Conservation (phyloP, 2,797 vertebrate genomes). For the Vireo griseus region DNA sequence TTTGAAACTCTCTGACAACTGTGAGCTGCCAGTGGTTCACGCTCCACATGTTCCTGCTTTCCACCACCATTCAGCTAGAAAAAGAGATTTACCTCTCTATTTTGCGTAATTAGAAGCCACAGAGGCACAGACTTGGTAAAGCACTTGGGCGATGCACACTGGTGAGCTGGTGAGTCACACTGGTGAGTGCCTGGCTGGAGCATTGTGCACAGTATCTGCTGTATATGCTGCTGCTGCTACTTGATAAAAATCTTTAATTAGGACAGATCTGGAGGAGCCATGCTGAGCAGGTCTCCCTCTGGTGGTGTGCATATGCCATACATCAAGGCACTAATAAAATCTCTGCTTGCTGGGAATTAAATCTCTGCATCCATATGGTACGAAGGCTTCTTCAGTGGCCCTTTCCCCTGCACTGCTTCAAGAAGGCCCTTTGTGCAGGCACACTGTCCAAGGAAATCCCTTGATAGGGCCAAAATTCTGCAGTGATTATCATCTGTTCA, state of each 20-base stretch:
- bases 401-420: neutral
- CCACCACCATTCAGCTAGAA: neutral
- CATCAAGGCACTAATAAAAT: rapidly evolving
- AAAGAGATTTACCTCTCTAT: neutral
- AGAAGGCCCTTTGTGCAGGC: neutral
- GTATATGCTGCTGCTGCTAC: rapidly evolving
- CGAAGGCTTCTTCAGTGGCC: neutral
- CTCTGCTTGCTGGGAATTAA: neutral
- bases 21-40: neutral
- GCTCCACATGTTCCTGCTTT: rapidly evolving
- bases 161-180: too few relatives aligned
- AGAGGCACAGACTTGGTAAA: neutral
- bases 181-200: neutral
- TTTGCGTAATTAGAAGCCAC: neutral
- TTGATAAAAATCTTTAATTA: rapidly evolving
- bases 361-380: rapidly evolving
- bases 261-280: rapidly evolving
- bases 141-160: rapidly evolving
- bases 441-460: neutral
- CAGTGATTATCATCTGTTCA: rapidly evolving
- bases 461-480: rapidly evolving
- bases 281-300: neutral
- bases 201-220: rapidly evolving
- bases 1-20: rapidly evolving
- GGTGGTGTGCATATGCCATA: neutral